A percentile compares a stretch with the other conserved stretches of the same genome.
Conservation (phyloP, 2,113 vertebrate genomes). For the Labrus mixtus region DNA sequence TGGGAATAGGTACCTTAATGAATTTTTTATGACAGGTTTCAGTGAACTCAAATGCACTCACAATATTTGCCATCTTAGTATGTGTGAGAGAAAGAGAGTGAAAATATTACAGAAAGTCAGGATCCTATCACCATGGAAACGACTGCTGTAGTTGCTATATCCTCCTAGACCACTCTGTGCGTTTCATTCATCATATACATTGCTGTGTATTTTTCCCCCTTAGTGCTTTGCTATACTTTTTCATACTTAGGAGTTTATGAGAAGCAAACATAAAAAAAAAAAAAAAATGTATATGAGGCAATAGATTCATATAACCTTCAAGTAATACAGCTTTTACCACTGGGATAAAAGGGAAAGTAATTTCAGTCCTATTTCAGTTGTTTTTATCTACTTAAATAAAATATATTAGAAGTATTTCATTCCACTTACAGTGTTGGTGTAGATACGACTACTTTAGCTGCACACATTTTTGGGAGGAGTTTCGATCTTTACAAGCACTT, state of each 20-base stretch:
- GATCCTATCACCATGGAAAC: constrained; percentile 61
- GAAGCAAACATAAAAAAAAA: too few species aligned
- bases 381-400: neutral
- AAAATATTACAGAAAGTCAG: neutral
- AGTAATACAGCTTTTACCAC: neutral
- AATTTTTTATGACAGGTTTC: neutral
- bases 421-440: too few species aligned
- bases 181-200: too few species aligned
- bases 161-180: too few species aligned
- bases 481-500: too few species aligned
- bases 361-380: neutral
- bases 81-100: neutral
- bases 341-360: neutral
- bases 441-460: too few species aligned
- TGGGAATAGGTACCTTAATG: neutral
- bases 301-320: neutral
- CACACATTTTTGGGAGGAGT: too few species aligned
- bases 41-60: neutral
- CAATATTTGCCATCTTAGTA: neutral
- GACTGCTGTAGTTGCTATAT: neutral
- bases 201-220: too few species aligned
- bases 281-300: too few species aligned
- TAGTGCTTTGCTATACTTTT: too few species aligned
- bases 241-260: too few species aligned
- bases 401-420: too few species aligned